phyloP scores from a whole-genome alignment of 2,888 invertebrate species.

The Drepanosiphum platanoidis region DNA sequence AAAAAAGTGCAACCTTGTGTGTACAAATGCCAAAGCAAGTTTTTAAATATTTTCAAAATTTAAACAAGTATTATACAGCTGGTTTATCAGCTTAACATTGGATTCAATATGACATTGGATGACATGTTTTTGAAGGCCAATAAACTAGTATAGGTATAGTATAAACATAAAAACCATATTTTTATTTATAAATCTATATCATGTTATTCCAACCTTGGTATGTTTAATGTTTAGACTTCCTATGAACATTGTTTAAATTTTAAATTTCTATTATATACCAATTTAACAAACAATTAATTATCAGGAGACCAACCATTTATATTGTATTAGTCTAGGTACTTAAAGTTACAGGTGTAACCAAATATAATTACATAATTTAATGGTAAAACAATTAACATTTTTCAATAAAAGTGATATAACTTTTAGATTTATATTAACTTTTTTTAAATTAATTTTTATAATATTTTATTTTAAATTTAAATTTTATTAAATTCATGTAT shows the following conservation, averaged over 20 bases:
- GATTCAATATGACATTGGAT: conserved; percentile 53
- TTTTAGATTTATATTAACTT: too few relatives aligned
- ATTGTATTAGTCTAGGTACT: not conserved
- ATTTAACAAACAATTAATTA: not conserved
- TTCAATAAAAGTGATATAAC: too few relatives aligned
- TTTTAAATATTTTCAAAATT: conserved; percentile 30
- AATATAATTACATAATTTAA: not conserved
- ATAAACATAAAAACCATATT: conserved; percentile 16
- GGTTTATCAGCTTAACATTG: conserved; percentile 35
- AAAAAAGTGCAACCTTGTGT: not conserved
- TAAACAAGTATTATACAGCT: conserved; percentile 40
- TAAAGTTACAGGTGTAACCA: not conserved
- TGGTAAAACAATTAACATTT: too few relatives aligned
- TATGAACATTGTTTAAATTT: conserved; percentile 7
- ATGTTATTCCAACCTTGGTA: conserved; percentile 49
- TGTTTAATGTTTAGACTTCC: not conserved
- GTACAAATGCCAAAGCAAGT: not conserved
- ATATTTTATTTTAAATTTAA: too few relatives aligned
- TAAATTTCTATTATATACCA: not conserved
- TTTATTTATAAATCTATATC: conserved; percentile 16
- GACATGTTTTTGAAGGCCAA: conserved; percentile 54
- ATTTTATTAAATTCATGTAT: too few relatives aligned
- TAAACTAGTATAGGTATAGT: conserved; percentile 45
- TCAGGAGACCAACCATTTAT: not conserved
- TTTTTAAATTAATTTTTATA: too few relatives aligned